A percentile compares a stretch with the other conserved stretches of the same genome.
Conservation (phyloP, 2,888 invertebrate genomes). For the Epistrophe eligans region DNA sequence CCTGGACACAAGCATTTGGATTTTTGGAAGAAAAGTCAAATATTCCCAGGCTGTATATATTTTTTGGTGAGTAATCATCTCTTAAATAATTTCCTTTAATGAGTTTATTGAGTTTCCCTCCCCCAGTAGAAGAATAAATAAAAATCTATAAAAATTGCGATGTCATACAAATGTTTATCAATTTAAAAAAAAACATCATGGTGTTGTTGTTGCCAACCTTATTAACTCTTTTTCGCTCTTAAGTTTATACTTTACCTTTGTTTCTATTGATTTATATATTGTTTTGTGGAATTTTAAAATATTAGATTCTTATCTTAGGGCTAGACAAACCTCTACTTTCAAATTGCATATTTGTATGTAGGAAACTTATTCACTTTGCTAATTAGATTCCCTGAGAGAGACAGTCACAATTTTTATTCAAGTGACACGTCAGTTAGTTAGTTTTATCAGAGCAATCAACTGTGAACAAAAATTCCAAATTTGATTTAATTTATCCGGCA, state of each 20-base stretch:
- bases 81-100: background rate
- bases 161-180: background rate
- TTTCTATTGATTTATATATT: slow-evolving; percentile 28
- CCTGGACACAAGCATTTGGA: slow-evolving; percentile 89
- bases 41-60: slow-evolving; percentile 90
- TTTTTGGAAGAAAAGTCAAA: slow-evolving; percentile 89
- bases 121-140: background rate
- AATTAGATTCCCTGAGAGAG: slow-evolving; percentile 12
- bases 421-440: slow-evolving; percentile 63
- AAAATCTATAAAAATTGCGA: slow-evolving; percentile 15
- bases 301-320: slow-evolving; percentile 25
- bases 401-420: slow-evolving; percentile 35
- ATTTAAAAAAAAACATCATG: background rate
- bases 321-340: background rate
- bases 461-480: slow-evolving; percentile 21
- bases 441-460: slow-evolving; percentile 21
- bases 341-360: background rate
- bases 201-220: slow-evolving; percentile 19
- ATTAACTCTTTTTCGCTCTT: background rate
- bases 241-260: background rate
- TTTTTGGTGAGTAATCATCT: slow-evolving; percentile 87
- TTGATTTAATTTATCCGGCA: background rate
- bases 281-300: background rate
- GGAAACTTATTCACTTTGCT: slow-evolving; percentile 21
- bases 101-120: background rate